phyloP scores from a whole-genome alignment of 2,888 invertebrate genomes.

The Caprella mutica region DNA sequence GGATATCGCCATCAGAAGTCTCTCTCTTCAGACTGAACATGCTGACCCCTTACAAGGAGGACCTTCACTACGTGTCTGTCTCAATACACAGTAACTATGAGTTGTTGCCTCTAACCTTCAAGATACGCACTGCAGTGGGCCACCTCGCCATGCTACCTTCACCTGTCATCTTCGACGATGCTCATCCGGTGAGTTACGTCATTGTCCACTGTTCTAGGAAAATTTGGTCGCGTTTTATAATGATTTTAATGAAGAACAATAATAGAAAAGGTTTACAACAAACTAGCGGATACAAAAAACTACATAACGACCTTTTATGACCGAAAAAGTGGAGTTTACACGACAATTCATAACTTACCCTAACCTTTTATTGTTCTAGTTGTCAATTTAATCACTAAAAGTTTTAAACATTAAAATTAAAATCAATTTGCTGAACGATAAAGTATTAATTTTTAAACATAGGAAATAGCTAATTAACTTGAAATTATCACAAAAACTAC shows the following conservation, averaged over 20 bases:
- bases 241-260: too few species aligned
- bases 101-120: conserved; percentile 57
- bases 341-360: too few species aligned
- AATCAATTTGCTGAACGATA: too few species aligned
- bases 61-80: conserved; percentile 55
- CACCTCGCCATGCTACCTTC: conserved; percentile 57
- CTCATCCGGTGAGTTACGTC: conserved; percentile 72
- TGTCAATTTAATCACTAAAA: too few species aligned
- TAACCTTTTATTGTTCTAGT: too few species aligned
- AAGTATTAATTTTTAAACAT: neutral
- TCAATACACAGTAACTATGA: conserved; percentile 61
- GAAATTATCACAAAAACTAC: neutral
- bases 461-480: neutral
- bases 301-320: too few species aligned
- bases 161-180: conserved; percentile 58
- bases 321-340: too few species aligned
- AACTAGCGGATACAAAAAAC: too few species aligned
- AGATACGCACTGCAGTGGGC: conserved; percentile 62
- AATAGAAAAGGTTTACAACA: too few species aligned
- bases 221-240: too few species aligned
- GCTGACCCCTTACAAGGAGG: conserved; percentile 55
- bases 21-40: conserved; percentile 61
- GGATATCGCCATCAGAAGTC: conserved; percentile 50
- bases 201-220: too few species aligned
- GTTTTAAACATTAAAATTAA: too few species aligned